Evolutionary conservation across 2,113 vertebrate species (phyloP), one percentile per base, ranked within the genome.

Genomic region (Phocoena phocoena): DNA sequence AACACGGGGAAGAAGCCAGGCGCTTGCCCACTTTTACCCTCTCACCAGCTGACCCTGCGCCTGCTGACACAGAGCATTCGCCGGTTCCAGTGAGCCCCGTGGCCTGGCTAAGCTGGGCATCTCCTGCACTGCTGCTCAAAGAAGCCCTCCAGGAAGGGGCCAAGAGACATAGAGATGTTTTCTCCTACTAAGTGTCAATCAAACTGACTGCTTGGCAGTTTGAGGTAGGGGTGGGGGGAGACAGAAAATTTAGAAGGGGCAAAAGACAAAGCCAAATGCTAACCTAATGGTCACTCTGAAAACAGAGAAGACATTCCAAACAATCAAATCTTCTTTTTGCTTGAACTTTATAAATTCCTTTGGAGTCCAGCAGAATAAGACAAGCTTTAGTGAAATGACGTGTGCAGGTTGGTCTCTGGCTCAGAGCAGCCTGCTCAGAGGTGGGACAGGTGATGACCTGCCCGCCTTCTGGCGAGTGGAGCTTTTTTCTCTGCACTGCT

Each of bases 1-100:
- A 98, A 90, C 53, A 26, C 6, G 5, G 87, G 84, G 96, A 94
- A 94, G 95, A 97, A 95, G 97, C 89, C 96, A 97, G 96, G 90
- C 9, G 14, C 82, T 25, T 50, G 96, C 95, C 73, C 60, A 90
- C 95, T 97, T 53, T 18, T 13, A 76, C 26, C 2, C 28, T 95
- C 87, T 80, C 82, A 82, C 47, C 92, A 98, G 84, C 97, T 96
- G 96, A 98, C 76, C 62, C 91, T n/a, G 81, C 71, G 95, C 95
- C 93, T 97, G 97, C 96, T 65, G 55, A 96, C 73, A 0, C 68
- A 67, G 20, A 4, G n/a, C 62, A 41, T 87, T 81, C 81, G 63
- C 92, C 92, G 82, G 85, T 50, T 25, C 50, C 5, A 8, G 82
- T 91, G 95, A 98, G 97, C 84, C 73, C 71, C 14, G 1, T 77